Conservation (phyloP, 2,888 invertebrate species). For the Euplexia lucipara region DNA sequence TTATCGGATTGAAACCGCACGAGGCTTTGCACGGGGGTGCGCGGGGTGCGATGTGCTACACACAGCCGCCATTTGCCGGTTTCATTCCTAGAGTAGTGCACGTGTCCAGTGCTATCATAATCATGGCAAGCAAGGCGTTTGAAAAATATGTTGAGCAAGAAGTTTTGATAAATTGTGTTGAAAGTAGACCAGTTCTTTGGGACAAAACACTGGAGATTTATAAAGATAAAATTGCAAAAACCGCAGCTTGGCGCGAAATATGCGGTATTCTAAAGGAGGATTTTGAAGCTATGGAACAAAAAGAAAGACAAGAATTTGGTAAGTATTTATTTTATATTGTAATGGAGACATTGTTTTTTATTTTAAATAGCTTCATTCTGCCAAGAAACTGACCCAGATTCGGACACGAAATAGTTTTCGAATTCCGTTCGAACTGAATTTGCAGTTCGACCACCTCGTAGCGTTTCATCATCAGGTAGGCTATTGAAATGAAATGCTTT, state of each 20-base stretch:
- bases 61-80: slow-evolving; percentile 39
- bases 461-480: too few species aligned
- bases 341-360: too few species aligned
- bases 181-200: slow-evolving; percentile 6
- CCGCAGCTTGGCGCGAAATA: slow-evolving; percentile 2
- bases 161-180: background rate
- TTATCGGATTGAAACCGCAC: slow-evolving; percentile 14
- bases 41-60: slow-evolving; percentile 41
- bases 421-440: slow-evolving; percentile 3
- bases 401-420: slow-evolving; percentile 1
- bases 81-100: slow-evolving; percentile 41
- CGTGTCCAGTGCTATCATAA: slow-evolving; percentile 37
- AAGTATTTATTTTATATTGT: slow-evolving; percentile 5
- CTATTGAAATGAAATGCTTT: too few species aligned
- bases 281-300: slow-evolving; percentile 4
- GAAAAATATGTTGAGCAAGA: slow-evolving; percentile 31
- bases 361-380: background rate
- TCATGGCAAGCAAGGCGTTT: slow-evolving; percentile 43
- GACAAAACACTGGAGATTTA: slow-evolving; percentile 1
- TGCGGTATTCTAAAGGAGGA: background rate
- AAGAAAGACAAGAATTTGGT: background rate
- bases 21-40: slow-evolving; percentile 47
- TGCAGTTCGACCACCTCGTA: too few species aligned
- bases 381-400: slow-evolving; percentile 1
- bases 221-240: background rate